Base-by-base conservation (phyloP, 2,888 invertebrate species). In the Eristalinus aeneus region DNA sequence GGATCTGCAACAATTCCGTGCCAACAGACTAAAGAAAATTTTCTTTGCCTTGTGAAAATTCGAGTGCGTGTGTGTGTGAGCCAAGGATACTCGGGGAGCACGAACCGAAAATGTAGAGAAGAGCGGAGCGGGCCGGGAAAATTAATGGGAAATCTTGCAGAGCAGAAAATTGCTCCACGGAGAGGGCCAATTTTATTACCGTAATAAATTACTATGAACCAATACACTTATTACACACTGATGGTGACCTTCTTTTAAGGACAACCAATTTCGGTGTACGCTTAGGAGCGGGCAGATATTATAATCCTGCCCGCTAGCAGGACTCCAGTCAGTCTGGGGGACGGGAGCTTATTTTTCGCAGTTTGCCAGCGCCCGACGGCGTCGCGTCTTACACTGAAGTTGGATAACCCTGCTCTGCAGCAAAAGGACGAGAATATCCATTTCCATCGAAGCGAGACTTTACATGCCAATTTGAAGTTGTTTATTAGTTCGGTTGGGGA, bases 201-300 rank as follows among this genome's bases (percentile, higher is more conserved):
- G 82, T 78, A 81, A 88, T 88, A 88, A 88, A 88, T 88, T 88
- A 87, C 85, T 84, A 87, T 77, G 87, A 88, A 87, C 82, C 87
- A 88, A 88, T 88, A 88, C 82, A 87, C 83, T 88, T 88, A 88
- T 88, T 84, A 84, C 82, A 81, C 84, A 58, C 71, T 71, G 65
- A 65, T 68, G 73, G 85, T 80, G 79, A 80, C 85, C 74, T 81
- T 81, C 72, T 88, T 81, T 68, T 73, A 82, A 79, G 87, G 87
- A 74, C 82, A 87, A 60, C 56, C 65, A 67, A 71, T 58, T 69
- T 72, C 61, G 23, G 36, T 46, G 32, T n/a, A n/a, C 39, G 39
- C 39, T 46, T 46, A 46, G 39, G 39, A 3, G 39, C 12, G 39
- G 39, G n/a, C 39, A 46, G 68, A 85, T 85, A 86, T 81, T 81